Evolutionary conservation across 2,888 invertebrate genomes (phyloP).

Genomic region (Perithous albicinctus): DNA sequence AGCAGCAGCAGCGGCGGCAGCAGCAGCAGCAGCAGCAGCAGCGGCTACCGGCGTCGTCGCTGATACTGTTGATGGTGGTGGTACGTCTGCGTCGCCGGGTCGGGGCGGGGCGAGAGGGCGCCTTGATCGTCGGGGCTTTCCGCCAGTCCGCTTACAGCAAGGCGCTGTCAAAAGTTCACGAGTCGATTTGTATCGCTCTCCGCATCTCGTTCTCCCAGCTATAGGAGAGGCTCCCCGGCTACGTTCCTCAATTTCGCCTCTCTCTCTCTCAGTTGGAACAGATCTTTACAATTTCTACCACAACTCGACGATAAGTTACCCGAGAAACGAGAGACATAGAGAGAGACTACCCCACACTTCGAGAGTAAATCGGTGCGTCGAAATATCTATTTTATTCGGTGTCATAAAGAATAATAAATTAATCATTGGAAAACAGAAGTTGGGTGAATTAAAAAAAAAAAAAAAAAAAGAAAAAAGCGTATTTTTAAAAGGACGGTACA

Average conservation of each 20-base stretch:
- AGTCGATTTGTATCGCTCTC: constrained; percentile 71
- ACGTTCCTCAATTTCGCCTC: constrained; percentile 23
- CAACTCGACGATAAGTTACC: background rate
- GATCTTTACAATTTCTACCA: background rate
- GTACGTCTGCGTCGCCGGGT: constrained; percentile 77
- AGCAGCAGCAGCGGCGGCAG: too few relatives aligned
- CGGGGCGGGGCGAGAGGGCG: constrained; percentile 87
- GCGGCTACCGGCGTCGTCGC: constrained; percentile 25
- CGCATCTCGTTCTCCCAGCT: constrained; percentile 62
- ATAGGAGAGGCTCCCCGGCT: constrained; percentile 58
- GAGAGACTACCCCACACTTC: too few relatives aligned
- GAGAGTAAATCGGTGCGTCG: too few relatives aligned
- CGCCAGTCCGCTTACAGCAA: constrained; percentile 85
- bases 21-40: too few relatives aligned
- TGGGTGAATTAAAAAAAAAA: too few relatives aligned
- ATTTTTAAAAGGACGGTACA: too few relatives aligned
- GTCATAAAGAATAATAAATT: too few relatives aligned
- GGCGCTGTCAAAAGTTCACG: constrained; percentile 79
- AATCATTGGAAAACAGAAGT: too few relatives aligned
- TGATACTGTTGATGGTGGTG: constrained; percentile 2
- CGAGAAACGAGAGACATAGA: too few relatives aligned
- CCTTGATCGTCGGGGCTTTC: constrained; percentile 86
- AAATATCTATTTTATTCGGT: too few relatives aligned
- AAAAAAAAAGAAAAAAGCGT: too few relatives aligned
- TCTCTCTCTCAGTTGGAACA: constrained; percentile 20